Base-by-base conservation (phyloP, 2,113 vertebrate species). In the Ornithorhynchus anatinus region DNA sequence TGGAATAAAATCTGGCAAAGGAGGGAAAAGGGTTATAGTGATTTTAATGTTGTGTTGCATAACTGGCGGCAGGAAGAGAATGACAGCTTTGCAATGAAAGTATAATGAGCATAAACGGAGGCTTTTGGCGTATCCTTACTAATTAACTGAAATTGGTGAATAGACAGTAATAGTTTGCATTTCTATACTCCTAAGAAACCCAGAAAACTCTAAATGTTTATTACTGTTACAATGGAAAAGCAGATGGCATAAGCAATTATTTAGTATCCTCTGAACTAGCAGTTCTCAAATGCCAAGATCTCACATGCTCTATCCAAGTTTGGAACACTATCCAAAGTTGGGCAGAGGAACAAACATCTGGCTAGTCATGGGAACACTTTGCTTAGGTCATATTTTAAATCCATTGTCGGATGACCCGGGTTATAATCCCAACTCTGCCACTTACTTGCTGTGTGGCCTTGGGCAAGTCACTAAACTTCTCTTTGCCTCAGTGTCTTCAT, bases 171-270 rank as follows among this genome's bases (percentile, higher is more conserved):
- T 0, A 14, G 8, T 81, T 64, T 77, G 12, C 39, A 42, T 6
- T 66, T 72, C 27, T 77, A 77, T 31, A 40, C 32, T 47, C 61
- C 64, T 82, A 79, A 54, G 42, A 69, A 60, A 79, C 64, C 82
- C 77, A 54, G 42, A 69, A 60, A 79, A 77, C 37, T 16, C 37
- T 52, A 72, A 76, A 74, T 42, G 17, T 72, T 81, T 57, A 47
- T 10, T 22, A 5, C 14, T 69, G 72, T 74, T 66, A 88, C 69
- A 80, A 72, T 71, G 72, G 68, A 54, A 86, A 80, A 80, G 8
- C 75, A 89, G 77, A 84, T 86, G 79, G 52, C 1, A 1, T 58
- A 74, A 72, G 16, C 68, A 33, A 69, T 72, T 69, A 33, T 64
- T 25, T 52, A 14, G 8, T 22, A 10, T 72, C 47, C 60, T 61